Evolutionary conservation across 2,113 vertebrate species (phyloP), one percentile per base, ranked within the genome.

Genomic region (Leptocoma aspasia): DNA sequence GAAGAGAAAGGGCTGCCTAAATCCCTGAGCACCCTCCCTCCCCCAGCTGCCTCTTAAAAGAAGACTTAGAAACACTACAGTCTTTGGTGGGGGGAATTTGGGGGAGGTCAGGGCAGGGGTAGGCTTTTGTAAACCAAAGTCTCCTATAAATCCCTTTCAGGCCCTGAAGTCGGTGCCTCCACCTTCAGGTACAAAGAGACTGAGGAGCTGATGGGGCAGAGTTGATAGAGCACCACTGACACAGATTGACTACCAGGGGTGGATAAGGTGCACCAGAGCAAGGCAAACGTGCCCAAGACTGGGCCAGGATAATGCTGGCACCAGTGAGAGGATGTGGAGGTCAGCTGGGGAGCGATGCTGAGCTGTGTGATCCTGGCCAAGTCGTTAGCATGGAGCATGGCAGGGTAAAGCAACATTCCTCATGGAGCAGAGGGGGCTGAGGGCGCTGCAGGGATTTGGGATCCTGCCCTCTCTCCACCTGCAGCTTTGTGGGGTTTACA

Each of bases 11-110:
- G 30, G 23, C 73, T 53, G 27, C 65, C 61, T 70, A 72, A 89
- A 72, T 79, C 93, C 69, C 87, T 70, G 95, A 96, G 91, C 83
- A 72, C 91, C 89, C 69, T 52, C 83, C 86, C 82, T 63, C 71
- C 79, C 84, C 82, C 89, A 49, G 49, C 27, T 13, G 35, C 69
- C 49, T 82, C 94, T 96, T 95, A 9, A 95, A 95, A 97, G 97
- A 84, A 93, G 79, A 33, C 19, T 77, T 60, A 71, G 71, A 83
- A 96, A 90, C 73, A 66, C 86, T 50, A 7, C 82, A 66, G 94
- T 80, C 91, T 89, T 73, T 52, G 82, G 81, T 70, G 52, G 76
- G 71, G 94, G 94, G 57, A 72, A 94, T 54, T 2, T 85, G 53
- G 30, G 68, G 82, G 65, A 79, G 92, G 96, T 91, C 92, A 96